phyloP scores from a whole-genome alignment of 2,113 vertebrate genomes.

The Engystomops pustulosus region DNA sequence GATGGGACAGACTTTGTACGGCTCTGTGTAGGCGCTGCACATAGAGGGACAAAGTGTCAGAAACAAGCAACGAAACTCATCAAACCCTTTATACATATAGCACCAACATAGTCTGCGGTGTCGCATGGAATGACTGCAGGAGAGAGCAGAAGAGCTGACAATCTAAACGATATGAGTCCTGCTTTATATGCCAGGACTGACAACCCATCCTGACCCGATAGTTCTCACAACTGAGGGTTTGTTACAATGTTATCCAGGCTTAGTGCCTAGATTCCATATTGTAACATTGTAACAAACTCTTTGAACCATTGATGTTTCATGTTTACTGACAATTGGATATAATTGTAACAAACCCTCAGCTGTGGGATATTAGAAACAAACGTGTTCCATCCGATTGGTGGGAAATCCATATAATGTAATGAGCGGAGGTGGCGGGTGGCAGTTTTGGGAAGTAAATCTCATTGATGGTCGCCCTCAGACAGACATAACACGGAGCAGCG shows the following conservation, averaged over 20 bases:
- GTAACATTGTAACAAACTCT: neutral
- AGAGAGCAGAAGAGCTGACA: no score
- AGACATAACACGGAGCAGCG: neutral
- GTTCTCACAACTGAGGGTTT: neutral
- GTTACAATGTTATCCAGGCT: neutral
- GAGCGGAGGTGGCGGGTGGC: neutral
- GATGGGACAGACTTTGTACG: conserved; percentile 84
- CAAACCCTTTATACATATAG: neutral
- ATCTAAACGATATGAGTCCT: no score
- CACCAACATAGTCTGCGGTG: no score
- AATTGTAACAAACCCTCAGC: no score
- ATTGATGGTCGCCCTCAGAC: conserved; percentile 2
- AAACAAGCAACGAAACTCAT: neutral
- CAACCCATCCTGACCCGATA: neutral
- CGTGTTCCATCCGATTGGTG: neutral
- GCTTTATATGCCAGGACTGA: no score
- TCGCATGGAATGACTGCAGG: no score
- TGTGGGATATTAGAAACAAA: no score
- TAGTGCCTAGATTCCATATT: no score
- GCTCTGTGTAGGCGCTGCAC: conserved; percentile 91
- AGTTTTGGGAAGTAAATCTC: conserved; percentile 2
- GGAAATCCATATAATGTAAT: neutral
- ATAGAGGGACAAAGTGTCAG: conserved; percentile 36
- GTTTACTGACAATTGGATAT: no score
- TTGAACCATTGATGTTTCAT: neutral